Percentiles rank a stretch among this genome's conserved stretches.
Conservation (phyloP, 2,113 vertebrate species). For the Ptyas mucosa region DNA sequence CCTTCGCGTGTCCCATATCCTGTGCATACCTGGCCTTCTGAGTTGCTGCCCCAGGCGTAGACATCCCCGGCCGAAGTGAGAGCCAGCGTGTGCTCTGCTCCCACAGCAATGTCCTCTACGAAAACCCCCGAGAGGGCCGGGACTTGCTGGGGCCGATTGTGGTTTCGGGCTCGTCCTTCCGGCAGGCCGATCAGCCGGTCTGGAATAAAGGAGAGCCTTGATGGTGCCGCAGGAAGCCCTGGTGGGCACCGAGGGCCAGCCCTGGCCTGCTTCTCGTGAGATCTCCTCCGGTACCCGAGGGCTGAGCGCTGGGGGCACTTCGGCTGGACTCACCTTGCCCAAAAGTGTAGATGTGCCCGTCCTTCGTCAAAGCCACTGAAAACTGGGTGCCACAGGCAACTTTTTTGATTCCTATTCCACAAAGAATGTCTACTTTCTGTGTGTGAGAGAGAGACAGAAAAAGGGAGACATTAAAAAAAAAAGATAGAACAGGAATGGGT, state of each 20-base stretch:
- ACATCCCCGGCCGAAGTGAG: conserved; percentile 76
- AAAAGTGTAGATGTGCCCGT: conserved; percentile 82
- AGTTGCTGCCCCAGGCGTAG: conserved; percentile 84
- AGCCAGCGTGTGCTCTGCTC: conserved; percentile 79
- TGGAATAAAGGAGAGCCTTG: conserved; percentile 42
- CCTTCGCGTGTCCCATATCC: fast-evolving
- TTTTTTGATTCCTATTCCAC: conserved; percentile 83
- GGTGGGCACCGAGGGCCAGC: neutral
- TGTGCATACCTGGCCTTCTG: conserved; percentile 76
- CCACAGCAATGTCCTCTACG: conserved; percentile 79
- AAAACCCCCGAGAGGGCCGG: conserved; percentile 74
- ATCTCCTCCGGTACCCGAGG: neutral
- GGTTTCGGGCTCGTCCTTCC: conserved; percentile 81
- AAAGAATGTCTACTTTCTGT: conserved; percentile 84
- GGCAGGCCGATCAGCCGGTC: conserved; percentile 82
- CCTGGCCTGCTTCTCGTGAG: fast-evolving
- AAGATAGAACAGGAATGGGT: neutral
- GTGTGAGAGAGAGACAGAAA: conserved; percentile 9
- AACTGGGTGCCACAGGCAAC: conserved; percentile 84
- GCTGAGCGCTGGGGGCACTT: fast-evolving
- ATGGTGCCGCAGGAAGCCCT: neutral
- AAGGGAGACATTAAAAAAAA: neutral
- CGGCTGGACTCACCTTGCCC: conserved; percentile 73
- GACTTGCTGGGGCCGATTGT: conserved; percentile 79
- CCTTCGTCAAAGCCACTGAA: conserved; percentile 81